phyloP scores from a whole-genome alignment of 2,797 vertebrate genomes.

The Octomys mimax region DNA sequence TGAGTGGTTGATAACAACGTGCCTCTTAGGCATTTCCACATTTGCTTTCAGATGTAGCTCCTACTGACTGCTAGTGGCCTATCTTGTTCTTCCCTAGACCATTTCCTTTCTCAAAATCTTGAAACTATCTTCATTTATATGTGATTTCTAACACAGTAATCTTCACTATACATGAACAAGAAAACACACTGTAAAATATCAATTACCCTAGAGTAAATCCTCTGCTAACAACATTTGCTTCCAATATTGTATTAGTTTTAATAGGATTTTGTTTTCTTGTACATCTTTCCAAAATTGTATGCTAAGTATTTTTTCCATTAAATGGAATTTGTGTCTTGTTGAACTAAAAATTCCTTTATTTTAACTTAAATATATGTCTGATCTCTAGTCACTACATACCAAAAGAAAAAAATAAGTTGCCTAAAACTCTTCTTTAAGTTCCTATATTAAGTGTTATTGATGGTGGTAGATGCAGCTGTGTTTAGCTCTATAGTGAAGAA shows the following conservation, averaged over 20 bases:
- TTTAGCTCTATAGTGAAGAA: background rate
- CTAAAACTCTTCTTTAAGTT: background rate
- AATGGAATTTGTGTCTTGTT: background rate
- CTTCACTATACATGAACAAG: background rate
- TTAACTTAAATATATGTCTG: background rate
- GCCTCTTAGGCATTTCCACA: background rate
- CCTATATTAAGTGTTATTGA: background rate
- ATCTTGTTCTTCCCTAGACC: background rate
- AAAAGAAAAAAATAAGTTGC: background rate
- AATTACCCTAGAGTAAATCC: background rate
- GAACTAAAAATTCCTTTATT: background rate
- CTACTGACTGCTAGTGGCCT: accelerated
- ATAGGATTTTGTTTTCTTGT: background rate
- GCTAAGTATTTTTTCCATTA: background rate
- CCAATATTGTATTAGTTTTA: background rate
- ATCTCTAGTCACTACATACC: background rate
- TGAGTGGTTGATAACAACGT: background rate
- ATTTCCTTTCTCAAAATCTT: background rate
- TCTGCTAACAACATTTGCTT: background rate
- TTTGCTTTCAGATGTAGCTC: background rate
- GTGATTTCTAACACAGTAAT: background rate
- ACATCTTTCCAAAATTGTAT: conserved; percentile 2
- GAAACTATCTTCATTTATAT: background rate
- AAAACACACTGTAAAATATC: background rate
- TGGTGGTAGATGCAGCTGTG: background rate